These are phyloP conservation scores for Heliconius cydno DNA, from an alignment of 2,888 invertebrate genomes.

Conservation along the genomic window DNA sequence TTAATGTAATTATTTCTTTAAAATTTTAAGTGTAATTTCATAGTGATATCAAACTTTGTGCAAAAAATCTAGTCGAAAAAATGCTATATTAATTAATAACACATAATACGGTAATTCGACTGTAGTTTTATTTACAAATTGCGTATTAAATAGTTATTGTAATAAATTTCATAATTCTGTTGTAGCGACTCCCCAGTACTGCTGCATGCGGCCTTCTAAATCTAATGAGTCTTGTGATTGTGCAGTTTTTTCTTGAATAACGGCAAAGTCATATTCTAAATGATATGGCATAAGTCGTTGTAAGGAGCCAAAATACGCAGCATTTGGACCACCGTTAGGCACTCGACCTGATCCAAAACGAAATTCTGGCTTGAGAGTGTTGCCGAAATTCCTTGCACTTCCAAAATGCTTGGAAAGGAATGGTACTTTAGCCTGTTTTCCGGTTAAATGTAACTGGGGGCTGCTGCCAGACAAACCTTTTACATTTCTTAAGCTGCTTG, in stretches of 20 bases:
- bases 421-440: slow-evolving; percentile 74
- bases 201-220: slow-evolving; percentile 92
- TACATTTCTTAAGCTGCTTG: slow-evolving; percentile 80
- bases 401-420: slow-evolving; percentile 90
- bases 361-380: slow-evolving; percentile 83
- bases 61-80: slow-evolving; percentile 82
- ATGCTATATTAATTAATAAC: slow-evolving; percentile 72
- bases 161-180: slow-evolving; percentile 87
- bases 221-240: slow-evolving; percentile 89
- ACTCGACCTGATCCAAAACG: slow-evolving; percentile 84
- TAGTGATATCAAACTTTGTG: slow-evolving; percentile 78
- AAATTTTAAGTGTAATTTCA: slow-evolving; percentile 60
- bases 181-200: slow-evolving; percentile 95
- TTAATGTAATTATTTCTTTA: slow-evolving; percentile 41
- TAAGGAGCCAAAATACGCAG: slow-evolving; percentile 93
- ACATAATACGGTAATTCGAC: slow-evolving; percentile 65
- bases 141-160: slow-evolving; percentile 44
- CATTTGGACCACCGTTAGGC: slow-evolving; percentile 90
- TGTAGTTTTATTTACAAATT: slow-evolving; percentile 77
- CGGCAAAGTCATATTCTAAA: slow-evolving; percentile 92
- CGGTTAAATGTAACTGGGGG: slow-evolving; percentile 84
- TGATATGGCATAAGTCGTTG: slow-evolving; percentile 92
- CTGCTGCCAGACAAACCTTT: slow-evolving; percentile 88
- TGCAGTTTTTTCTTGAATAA: slow-evolving; percentile 89
- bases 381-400: slow-evolving; percentile 91